These are phyloP conservation scores for Apeira syringaria DNA, from an alignment of 2,888 invertebrate genomes.

Conservation along the genomic window DNA sequence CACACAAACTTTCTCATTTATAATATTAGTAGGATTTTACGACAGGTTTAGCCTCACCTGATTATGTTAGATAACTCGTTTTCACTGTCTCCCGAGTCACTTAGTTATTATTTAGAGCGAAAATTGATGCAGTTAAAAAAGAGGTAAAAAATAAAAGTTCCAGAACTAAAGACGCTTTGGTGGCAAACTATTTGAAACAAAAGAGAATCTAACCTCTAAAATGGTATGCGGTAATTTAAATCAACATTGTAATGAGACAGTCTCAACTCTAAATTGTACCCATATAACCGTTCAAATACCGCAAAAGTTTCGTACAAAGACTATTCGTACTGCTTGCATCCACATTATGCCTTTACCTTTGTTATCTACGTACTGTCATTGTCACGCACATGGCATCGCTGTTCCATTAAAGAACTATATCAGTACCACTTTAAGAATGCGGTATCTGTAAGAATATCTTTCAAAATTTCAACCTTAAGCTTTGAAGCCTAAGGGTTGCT, in stretches of 20 bases:
- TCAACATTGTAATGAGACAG: constrained; percentile 28
- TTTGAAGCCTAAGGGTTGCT: constrained; percentile 20
- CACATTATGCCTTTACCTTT: constrained; percentile 66
- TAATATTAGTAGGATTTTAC: constrained; percentile 27
- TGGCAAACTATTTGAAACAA: constrained; percentile 26
- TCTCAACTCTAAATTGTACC: constrained; percentile 26
- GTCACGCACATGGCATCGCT: constrained; percentile 76
- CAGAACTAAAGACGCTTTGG: neutral
- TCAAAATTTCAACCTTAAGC: constrained; percentile 32
- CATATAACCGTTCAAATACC: constrained; percentile 34
- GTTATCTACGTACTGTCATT: constrained; percentile 76
- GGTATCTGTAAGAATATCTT: neutral
- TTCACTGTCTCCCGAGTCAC: constrained; percentile 8
- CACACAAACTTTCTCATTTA: too few relatives aligned
- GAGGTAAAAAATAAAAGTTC: constrained; percentile 11
- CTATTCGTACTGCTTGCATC: constrained; percentile 43
- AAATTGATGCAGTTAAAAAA: constrained; percentile 6
- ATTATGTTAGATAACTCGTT: constrained; percentile 15
- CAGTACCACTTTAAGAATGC: constrained; percentile 42
- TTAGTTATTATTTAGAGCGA: constrained; percentile 1
- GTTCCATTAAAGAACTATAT: constrained; percentile 78
- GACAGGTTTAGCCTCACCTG: constrained; percentile 20
- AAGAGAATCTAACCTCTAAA: constrained; percentile 19
- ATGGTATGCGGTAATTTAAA: constrained; percentile 26
- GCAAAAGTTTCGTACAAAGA: constrained; percentile 56